These are phyloP conservation scores for Charanyca ferruginea DNA, from an alignment of 2,888 invertebrate species.

Conservation along the genomic window DNA sequence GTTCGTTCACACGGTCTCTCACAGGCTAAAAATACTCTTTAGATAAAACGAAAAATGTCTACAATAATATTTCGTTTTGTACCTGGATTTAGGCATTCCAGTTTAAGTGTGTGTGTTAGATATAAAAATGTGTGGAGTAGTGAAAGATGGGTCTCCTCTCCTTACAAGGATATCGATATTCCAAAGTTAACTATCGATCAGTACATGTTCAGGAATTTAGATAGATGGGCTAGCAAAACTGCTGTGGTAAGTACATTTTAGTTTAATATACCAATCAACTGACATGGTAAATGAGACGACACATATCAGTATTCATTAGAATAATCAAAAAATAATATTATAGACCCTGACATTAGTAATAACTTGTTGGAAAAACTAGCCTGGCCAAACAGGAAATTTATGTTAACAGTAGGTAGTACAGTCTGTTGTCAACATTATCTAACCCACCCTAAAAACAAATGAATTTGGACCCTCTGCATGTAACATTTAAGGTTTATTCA, in stretches of 20 bases:
- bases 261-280: background rate
- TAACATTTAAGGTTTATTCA: too few relatives aligned
- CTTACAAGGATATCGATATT: conserved; percentile 83
- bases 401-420: too few relatives aligned
- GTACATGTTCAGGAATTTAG: conserved; percentile 90
- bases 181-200: conserved; percentile 90
- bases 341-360: background rate
- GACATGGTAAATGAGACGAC: too few relatives aligned
- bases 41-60: conserved; percentile 35
- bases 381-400: background rate
- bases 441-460: too few relatives aligned
- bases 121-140: conserved; percentile 72
- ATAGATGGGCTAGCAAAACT: conserved; percentile 91
- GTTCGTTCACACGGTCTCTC: conserved; percentile 6
- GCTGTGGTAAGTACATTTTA: conserved; percentile 82
- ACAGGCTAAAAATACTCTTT: background rate
- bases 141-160: conserved; percentile 79
- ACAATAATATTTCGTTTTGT: conserved; percentile 49
- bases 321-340: too few relatives aligned
- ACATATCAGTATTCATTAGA: background rate
- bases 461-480: too few relatives aligned
- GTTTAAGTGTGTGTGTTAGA: conserved; percentile 52
- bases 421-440: too few relatives aligned
- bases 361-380: background rate
- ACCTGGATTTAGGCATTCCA: conserved; percentile 32